Conservation (phyloP, 2,797 vertebrate genomes). For the Epinephelus awoara region DNA sequence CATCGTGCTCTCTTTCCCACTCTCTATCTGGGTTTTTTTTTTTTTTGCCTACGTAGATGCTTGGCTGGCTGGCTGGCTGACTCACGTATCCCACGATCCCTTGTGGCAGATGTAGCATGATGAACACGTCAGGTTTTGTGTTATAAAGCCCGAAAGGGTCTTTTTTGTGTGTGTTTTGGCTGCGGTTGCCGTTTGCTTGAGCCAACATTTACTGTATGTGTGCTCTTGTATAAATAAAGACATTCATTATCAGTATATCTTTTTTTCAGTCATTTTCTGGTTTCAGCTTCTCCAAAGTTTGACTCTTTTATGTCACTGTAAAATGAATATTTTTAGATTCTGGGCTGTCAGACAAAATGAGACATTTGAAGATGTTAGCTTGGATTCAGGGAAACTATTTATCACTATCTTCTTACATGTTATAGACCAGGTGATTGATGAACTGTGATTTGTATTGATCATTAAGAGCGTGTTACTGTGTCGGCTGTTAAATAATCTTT, state of each 20-base stretch:
- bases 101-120: constrained; percentile 41
- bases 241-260: background rate
- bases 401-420: too few relatives aligned
- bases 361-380: background rate
- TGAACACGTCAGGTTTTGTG: constrained; percentile 19
- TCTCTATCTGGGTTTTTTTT: constrained; percentile 25
- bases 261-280: background rate
- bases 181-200: background rate
- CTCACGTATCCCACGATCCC: constrained; percentile 56
- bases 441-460: background rate
- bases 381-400: background rate
- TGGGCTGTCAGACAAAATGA: too few relatives aligned
- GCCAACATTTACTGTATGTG: background rate
- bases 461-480: background rate
- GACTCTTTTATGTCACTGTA: background rate
- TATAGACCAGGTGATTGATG: background rate
- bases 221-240: background rate
- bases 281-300: background rate
- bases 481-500: background rate
- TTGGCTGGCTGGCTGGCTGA: constrained; percentile 39
- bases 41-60: constrained; percentile 30
- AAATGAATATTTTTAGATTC: too few relatives aligned
- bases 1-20: constrained; percentile 30
- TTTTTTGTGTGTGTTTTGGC: background rate
- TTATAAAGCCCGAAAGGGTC: background rate